These are phyloP conservation scores for Eurystomus gularis DNA, from an alignment of 2,113 vertebrate species.

Conservation along the genomic window DNA sequence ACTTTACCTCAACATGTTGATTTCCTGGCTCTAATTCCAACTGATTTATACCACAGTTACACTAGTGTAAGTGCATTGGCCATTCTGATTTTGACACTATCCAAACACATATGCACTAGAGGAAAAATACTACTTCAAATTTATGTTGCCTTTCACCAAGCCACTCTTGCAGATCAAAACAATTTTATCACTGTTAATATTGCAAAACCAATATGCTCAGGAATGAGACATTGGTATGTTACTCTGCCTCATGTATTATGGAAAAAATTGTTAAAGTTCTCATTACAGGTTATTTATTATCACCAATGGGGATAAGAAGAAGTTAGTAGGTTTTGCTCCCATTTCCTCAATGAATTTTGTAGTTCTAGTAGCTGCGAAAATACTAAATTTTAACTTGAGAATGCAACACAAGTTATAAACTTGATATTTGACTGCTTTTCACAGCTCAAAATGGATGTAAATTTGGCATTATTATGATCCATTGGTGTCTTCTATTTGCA, in stretches of 20 bases:
- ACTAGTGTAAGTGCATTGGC: not conserved
- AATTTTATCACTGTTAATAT: not conserved
- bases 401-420: not conserved
- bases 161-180: not conserved
- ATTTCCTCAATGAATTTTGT: not conserved
- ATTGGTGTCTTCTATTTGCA: not conserved
- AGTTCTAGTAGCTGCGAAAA: not conserved
- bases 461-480: not conserved
- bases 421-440: not conserved
- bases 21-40: not conserved
- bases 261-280: not conserved
- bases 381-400: not conserved
- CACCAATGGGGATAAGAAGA: not conserved
- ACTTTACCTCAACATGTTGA: not conserved
- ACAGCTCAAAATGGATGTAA: not conserved
- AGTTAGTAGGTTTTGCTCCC: not conserved
- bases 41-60: not conserved
- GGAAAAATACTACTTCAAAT: not conserved
- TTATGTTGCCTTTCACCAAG: not conserved
- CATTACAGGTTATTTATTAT: not conserved
- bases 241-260: not conserved
- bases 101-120: rapidly evolving
- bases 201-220: not conserved
- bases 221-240: not conserved
- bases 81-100: not conserved